These are phyloP conservation scores for Dichetophora obliterata DNA, from an alignment of 2,888 invertebrate genomes.

Conservation along the genomic window DNA sequence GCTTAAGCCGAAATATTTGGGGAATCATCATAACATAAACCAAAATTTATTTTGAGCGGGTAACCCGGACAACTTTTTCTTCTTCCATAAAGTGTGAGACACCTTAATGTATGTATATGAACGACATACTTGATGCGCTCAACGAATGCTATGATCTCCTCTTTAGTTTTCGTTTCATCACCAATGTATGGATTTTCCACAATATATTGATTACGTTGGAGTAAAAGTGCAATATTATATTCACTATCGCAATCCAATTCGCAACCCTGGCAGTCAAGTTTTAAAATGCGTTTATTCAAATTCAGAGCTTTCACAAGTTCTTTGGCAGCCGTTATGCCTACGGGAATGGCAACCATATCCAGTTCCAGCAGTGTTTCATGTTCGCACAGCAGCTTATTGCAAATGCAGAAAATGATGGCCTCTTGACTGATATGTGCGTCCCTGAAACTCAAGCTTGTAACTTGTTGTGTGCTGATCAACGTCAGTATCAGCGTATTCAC, in stretches of 20 bases:
- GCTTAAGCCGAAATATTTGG: no score
- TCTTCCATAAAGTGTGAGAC: no score
- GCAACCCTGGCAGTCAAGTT: slow-evolving; percentile 57
- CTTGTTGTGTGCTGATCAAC: slow-evolving; percentile 51
- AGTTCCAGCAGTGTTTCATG: slow-evolving; percentile 53
- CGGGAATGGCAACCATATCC: slow-evolving; percentile 52
- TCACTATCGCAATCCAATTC: slow-evolving; percentile 55
- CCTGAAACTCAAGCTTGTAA: slow-evolving; percentile 54
- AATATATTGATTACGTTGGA: slow-evolving; percentile 58
- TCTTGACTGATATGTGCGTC: slow-evolving; percentile 44
- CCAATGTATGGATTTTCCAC: slow-evolving; percentile 52
- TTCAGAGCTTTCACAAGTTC: slow-evolving; percentile 53
- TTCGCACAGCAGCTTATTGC: slow-evolving; percentile 49
- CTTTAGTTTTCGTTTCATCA: slow-evolving; percentile 50
- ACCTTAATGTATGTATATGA: no score
- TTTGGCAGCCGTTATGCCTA: slow-evolving; percentile 40
- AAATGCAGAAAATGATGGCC: slow-evolving; percentile 45
- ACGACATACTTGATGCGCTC: slow-evolving; percentile 48
- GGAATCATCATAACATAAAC: no score
- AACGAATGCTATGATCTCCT: slow-evolving; percentile 52
- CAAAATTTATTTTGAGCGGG: no score
- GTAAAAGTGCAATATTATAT: slow-evolving; percentile 55
- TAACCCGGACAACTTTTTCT: no score
- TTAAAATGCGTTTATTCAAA: slow-evolving; percentile 51
- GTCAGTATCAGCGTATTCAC: slow-evolving; percentile 46